These are phyloP conservation scores for Sebastes oblongus DNA, from an alignment of 2,797 vertebrate genomes.

Conservation along the genomic window DNA sequence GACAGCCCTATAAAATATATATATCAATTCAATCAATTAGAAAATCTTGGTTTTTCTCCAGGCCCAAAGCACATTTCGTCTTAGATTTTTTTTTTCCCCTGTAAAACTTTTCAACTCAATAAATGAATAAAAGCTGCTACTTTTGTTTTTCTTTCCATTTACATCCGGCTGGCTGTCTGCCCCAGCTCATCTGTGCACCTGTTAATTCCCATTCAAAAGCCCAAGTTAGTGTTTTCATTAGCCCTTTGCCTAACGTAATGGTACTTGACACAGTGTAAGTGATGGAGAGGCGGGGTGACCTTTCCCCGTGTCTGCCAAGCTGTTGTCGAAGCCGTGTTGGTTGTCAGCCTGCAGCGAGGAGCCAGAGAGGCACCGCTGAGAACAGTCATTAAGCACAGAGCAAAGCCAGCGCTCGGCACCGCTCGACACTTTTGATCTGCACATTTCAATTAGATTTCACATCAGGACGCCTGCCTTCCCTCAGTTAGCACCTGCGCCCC, in stretches of 20 bases:
- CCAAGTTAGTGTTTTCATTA: conserved; percentile 74
- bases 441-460: conserved; percentile 87
- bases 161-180: background rate
- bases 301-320: conserved; percentile 76
- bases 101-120: background rate
- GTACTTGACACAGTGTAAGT: conserved; percentile 75
- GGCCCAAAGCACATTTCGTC: background rate
- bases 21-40: background rate
- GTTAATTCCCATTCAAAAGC: conserved; percentile 69
- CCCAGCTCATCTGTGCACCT: conserved; percentile 57
- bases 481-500: conserved; percentile 79
- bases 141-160: conserved; percentile 37
- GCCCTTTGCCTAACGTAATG: conserved; percentile 52
- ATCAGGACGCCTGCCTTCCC: conserved; percentile 81
- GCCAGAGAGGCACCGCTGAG: conserved; percentile 68
- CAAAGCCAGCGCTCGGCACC: conserved; percentile 74
- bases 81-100: background rate
- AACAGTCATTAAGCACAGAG: conserved; percentile 79
- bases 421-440: conserved; percentile 81
- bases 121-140: conserved; percentile 18
- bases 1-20: too few species aligned
- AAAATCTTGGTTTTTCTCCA: background rate
- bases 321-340: conserved; percentile 67
- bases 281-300: conserved; percentile 81
- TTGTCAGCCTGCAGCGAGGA: conserved; percentile 70